phyloP scores from a whole-genome alignment of 1,140 invertebrate genomes.

The Amphibalanus amphitrite region DNA sequence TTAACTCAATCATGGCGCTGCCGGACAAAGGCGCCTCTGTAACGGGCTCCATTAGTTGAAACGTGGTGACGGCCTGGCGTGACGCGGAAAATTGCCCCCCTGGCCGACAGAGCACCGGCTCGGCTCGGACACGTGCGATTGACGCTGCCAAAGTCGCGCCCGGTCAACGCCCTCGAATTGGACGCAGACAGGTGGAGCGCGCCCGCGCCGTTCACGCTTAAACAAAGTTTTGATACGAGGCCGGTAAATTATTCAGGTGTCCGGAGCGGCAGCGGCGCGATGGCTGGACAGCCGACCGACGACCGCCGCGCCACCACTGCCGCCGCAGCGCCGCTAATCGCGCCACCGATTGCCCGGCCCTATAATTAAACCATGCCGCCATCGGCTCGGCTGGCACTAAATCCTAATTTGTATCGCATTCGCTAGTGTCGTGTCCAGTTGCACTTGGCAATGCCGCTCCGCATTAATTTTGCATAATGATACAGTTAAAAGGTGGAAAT shows the following conservation, averaged over 20 bases:
- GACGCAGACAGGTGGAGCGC: neutral
- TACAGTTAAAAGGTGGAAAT: slow-evolving; percentile 1
- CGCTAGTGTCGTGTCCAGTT: neutral
- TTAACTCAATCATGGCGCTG: neutral
- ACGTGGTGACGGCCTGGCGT: neutral
- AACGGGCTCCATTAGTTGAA: neutral
- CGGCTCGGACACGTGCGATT: neutral
- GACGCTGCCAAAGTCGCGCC: neutral
- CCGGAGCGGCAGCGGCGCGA: neutral
- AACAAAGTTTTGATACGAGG: neutral
- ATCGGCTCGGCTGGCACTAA: neutral
- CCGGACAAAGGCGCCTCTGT: neutral
- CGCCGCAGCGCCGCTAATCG: neutral
- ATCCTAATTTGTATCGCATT: neutral
- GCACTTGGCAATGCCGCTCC: neutral
- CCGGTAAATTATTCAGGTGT: neutral
- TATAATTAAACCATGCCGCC: neutral
- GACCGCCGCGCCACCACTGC: too few relatives aligned
- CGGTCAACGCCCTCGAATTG: neutral
- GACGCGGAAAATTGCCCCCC: neutral
- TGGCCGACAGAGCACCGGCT: too few relatives aligned
- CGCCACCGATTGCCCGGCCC: neutral
- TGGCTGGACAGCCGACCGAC: neutral
- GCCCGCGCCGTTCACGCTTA: neutral
- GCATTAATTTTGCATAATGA: slow-evolving; percentile 2